Evolutionary conservation across 2,113 vertebrate species (phyloP), one percentile per base, ranked within the genome.

Genomic region (Pollachius pollachius): DNA sequence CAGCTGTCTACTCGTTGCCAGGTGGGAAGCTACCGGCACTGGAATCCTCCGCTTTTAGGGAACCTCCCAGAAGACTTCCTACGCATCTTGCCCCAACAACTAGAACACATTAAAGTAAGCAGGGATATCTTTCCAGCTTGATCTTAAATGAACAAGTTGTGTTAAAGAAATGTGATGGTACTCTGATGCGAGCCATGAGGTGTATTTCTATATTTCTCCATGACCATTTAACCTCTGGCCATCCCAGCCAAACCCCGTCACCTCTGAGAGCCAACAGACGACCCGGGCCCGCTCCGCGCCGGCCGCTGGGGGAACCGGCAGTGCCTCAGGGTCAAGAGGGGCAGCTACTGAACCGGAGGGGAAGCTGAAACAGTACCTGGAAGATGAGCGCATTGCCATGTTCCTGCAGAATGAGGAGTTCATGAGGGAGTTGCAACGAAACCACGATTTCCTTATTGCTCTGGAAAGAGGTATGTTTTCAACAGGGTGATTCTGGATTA

Each of bases 391-490:
- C 25, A 96, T 99, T 0, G 97, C 97, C 0, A 94, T 99, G 11
- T 98, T 98, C 81, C 90, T 99, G 80, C 97, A 99, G 85, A 99
- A 99, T 0, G 97, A 98, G 52, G 97, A 99, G 89, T 99, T 99
- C 80, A 97, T 99, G 97, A 96, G 90, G 82, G 97, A 99, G 84
- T 92, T 99, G 67, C 97, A 98, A 84, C 93, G 97, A 60, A 99
- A 99, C 86, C 85, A 95, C 0, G 97, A 99, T 73, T 99, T 99
- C 85, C 95, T 99, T 15, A 90, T 97, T 0, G 96, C 97, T n/a
- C 89, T 99, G 69, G 97, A 99, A 88, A 95, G 93, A 94, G 97
- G 97, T 98, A 84, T 5, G 21, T 48, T 34, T 34, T 2, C 60
- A 15, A 23, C 17, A 13, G n/a, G 3, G 12, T 15, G 0, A 59